Percentiles rank a stretch among this genome's conserved stretches.
These are phyloP conservation scores for Pipa parva DNA, from an alignment of 2,113 vertebrate genomes.

Conservation along the genomic window DNA sequence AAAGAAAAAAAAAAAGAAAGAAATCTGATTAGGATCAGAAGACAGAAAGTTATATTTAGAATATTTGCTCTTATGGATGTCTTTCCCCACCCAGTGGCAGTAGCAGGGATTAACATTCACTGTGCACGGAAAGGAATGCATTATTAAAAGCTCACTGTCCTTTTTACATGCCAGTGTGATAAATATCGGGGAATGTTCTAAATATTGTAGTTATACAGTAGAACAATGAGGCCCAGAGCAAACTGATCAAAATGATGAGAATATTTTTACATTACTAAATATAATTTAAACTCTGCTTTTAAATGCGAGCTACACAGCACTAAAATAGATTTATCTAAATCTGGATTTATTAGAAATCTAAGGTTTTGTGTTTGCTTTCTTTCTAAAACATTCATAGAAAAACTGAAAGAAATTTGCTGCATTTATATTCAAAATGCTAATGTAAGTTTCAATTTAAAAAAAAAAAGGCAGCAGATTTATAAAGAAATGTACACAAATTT, in stretches of 20 bases:
- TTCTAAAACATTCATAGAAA: too few relatives aligned
- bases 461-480: neutral
- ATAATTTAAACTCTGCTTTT: too few relatives aligned
- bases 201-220: neutral
- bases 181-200: neutral
- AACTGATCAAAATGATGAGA: too few relatives aligned
- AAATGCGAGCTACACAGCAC: too few relatives aligned
- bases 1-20: neutral
- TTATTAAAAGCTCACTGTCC: neutral
- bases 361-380: too few relatives aligned
- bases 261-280: too few relatives aligned
- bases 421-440: too few relatives aligned
- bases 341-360: too few relatives aligned
- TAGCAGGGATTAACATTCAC: neutral
- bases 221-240: too few relatives aligned
- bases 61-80: neutral
- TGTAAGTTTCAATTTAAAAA: neutral
- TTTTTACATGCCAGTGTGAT: neutral
- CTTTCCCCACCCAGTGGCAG: constrained; percentile 21
- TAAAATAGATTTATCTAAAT: too few relatives aligned
- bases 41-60: neutral
- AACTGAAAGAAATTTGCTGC: too few relatives aligned
- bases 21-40: neutral
- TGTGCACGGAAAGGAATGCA: neutral
- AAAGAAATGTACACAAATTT: neutral